Evolutionary conservation across 2,888 invertebrate genomes (phyloP), one percentile per base, ranked within the genome.

Genomic region (Matsumyia berberina): DNA sequence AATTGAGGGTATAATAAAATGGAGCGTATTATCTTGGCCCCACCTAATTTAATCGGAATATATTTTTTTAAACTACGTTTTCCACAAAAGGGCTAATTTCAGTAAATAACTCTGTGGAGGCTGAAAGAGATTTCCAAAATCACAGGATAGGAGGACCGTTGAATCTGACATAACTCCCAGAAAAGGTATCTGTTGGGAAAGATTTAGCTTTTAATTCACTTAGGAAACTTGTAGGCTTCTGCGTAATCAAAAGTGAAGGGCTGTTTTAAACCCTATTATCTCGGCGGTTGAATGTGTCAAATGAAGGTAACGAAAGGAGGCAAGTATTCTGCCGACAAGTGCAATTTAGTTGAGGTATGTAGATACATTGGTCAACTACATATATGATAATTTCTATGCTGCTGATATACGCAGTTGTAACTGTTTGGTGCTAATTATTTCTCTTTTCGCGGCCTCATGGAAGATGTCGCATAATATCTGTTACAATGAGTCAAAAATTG

Each of bases 161-260:
- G 19, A 57, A 19, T n/a, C 17, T 57, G 11, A 51, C 17, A 39
- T 42, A 58, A 24, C 15, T 60, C 11, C 39, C 42, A 42, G 31
- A 42, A 15, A 31, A 44, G 42, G 15, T 15, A 58, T 57, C 66
- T 58, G 49, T 67, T 66, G 31, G 33, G n/a, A 58, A 58, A 58
- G 35, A 42, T 58, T 39, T 37, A 37, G 53, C 37, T 51, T 67
- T 58, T 51, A 67, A 76, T 67, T 49, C 57, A 58, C 74, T 66
- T 76, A 67, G 39, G 6, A 39, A 39, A 49, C 44, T 35, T 46
- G 11, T 19, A 29, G 35, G 64, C 66, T 49, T 29, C 42, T 17
- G 24, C n/a, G 31, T 66, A 66, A 74, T 66, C 46, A 57, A 57
- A 49, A 29, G 31, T 58, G 46, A 76, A 66, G 66, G 58, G 31